Percentiles rank a stretch among this genome's conserved stretches.
Evolutionary conservation across 2,797 vertebrate genomes (phyloP).

Genomic region (Clamator glandarius): DNA sequence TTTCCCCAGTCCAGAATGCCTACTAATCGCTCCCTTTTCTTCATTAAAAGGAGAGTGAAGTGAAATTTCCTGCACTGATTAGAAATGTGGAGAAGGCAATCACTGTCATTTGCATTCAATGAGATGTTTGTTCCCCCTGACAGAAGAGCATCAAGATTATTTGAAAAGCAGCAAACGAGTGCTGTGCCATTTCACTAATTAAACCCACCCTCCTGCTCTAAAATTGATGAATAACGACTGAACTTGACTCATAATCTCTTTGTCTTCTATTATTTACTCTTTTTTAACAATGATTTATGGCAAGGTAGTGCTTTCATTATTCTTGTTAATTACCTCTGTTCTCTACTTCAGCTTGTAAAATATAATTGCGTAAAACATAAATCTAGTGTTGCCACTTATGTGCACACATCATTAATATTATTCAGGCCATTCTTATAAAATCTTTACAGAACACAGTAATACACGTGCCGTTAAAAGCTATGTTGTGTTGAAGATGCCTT

Average conservation of each 20-base stretch:
- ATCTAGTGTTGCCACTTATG: constrained; percentile 50
- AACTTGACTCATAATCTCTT: constrained; percentile 56
- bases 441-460: constrained; percentile 51
- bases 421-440: constrained; percentile 49
- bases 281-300: constrained; percentile 65
- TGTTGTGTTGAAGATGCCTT: not conserved
- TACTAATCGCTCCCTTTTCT: not conserved
- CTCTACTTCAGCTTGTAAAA: constrained; percentile 57
- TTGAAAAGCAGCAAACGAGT: constrained; percentile 18
- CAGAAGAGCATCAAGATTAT: not conserved
- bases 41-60: not conserved
- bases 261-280: constrained; percentile 73
- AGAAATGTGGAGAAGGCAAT: not conserved
- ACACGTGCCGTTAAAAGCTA: not conserved
- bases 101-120: not conserved
- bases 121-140: not conserved
- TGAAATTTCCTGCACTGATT: not conserved
- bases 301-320: constrained; percentile 61
- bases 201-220: constrained; percentile 29
- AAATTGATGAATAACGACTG: constrained; percentile 47
- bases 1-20: not conserved
- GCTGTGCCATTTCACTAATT: constrained; percentile 27
- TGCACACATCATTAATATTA: constrained; percentile 51
- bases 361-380: constrained; percentile 68
- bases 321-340: constrained; percentile 69